Evolutionary conservation across 2,888 invertebrate species (phyloP).

Genomic region (Andrena bucephala): DNA sequence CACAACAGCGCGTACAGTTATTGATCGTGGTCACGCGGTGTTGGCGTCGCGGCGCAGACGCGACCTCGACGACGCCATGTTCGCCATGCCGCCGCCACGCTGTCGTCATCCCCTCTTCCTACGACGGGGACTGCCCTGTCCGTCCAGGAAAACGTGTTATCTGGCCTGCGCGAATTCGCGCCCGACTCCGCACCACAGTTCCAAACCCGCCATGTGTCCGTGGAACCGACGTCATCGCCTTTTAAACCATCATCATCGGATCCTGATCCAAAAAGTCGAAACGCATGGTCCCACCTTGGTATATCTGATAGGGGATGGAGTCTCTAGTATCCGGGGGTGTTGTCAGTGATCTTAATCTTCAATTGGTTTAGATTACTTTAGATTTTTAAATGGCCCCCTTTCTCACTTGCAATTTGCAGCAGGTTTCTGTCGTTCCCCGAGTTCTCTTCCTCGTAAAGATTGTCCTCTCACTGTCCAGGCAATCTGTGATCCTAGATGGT

Average conservation of each 20-base stretch:
- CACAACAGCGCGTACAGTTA: constrained; percentile 75
- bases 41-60: constrained; percentile 86
- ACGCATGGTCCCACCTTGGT: no score
- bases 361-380: no score
- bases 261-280: no score
- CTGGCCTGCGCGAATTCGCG: constrained; percentile 57
- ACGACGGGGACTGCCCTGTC: constrained; percentile 19
- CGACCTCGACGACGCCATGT: constrained; percentile 82
- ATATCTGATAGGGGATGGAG: no score
- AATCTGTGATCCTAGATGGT: no score
- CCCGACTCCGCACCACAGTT: constrained; percentile 12
- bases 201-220: not conserved
- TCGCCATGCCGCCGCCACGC: constrained; percentile 85
- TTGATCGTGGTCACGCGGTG: constrained; percentile 85
- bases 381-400: no score
- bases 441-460: no score
- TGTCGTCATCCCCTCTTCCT: constrained; percentile 40
- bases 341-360: no score
- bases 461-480: no score
- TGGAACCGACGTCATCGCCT: not conserved
- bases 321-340: no score
- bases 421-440: no score
- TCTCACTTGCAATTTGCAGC: no score
- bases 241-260: not conserved
- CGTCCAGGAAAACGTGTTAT: constrained; percentile 48